Conservation (phyloP, 2,113 vertebrate genomes). For the Tenrec ecaudatus region DNA sequence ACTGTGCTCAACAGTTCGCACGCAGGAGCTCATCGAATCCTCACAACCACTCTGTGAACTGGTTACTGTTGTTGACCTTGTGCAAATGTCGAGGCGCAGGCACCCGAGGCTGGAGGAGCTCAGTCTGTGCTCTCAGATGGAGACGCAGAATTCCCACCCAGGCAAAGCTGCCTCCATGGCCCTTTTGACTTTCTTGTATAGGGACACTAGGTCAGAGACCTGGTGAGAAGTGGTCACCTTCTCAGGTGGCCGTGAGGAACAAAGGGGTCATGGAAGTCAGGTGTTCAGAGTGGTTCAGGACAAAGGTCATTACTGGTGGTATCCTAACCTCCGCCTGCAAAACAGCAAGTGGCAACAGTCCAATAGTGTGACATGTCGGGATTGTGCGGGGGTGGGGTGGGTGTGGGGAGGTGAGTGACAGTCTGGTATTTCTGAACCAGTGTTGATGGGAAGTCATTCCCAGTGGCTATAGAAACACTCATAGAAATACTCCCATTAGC, state of each 20-base stretch:
- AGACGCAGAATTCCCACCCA: neutral
- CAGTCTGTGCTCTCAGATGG: neutral
- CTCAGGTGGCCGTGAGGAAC: neutral
- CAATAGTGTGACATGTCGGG: neutral
- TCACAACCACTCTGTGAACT: conserved; percentile 1
- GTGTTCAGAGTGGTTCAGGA: neutral
- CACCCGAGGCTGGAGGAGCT: neutral
- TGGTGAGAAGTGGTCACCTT: neutral
- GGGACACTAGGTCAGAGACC: neutral
- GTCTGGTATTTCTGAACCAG: conserved; percentile 45
- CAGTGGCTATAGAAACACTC: conserved; percentile 45
- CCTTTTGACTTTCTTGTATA: neutral
- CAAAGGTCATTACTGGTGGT: no score
- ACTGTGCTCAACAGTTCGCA: neutral
- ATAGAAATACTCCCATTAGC: conserved; percentile 17
- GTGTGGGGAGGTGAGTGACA: conserved; percentile 4
- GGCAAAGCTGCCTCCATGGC: neutral
- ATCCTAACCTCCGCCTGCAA: neutral
- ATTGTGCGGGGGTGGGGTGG: neutral
- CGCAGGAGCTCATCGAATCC: neutral
- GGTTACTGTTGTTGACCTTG: neutral
- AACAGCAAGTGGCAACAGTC: neutral
- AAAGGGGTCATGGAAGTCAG: neutral
- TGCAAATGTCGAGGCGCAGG: neutral
- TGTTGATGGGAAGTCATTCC: conserved; percentile 61